Evolutionary conservation across 2,113 vertebrate species (phyloP), one percentile per base, ranked within the genome.

Genomic region (Ptilonorhynchus violaceus): DNA sequence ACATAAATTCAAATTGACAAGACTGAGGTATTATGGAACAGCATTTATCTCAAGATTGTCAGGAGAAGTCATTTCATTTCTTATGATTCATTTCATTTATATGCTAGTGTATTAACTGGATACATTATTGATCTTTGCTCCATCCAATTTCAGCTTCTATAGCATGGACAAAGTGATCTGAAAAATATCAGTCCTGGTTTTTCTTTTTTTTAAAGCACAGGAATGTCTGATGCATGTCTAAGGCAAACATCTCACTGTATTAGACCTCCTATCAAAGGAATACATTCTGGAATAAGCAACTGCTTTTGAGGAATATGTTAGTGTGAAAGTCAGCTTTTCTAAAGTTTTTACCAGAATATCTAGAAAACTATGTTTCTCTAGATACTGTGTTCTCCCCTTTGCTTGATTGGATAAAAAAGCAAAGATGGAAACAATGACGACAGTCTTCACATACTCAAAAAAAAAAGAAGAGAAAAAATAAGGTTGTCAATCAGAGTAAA

Each of bases 41-140:
- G 72, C 81, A 96, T 96, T 97, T 96, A 94, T 97, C 91, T 97
- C 76, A 53, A 95, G 73, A 92, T 88, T 97, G 96, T 96, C 96
- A 96, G 53, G 47, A 93, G 41, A 96, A 97, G 92, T 84, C 9
- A 96, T 97, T 97, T 97, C 76, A 97, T 96, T 98, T 96, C 91
- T 94, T 93, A 91, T 91, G 91, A 97, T 96, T 96, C 63, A 97
- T 98, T 97, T 97, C 92, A 97, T 94, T 96, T 97, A 88, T 92
- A 95, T 0, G 72, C 85, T 76, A 92, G 44, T 87, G 68, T 97
- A 96, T 98, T 98, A 96, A 88, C 85, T 91, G 76, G 93, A 96
- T 96, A 96, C 52, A 75, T 89, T 97, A 98, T 96, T 97, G 98
- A 98, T 98, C 93, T 81, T 85, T 95, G 64, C 49, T 97, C 78